Percentiles rank a stretch among this genome's conserved stretches.
Evolutionary conservation across 2,113 vertebrate species (phyloP).

Genomic region (Capreolus pygargus): DNA sequence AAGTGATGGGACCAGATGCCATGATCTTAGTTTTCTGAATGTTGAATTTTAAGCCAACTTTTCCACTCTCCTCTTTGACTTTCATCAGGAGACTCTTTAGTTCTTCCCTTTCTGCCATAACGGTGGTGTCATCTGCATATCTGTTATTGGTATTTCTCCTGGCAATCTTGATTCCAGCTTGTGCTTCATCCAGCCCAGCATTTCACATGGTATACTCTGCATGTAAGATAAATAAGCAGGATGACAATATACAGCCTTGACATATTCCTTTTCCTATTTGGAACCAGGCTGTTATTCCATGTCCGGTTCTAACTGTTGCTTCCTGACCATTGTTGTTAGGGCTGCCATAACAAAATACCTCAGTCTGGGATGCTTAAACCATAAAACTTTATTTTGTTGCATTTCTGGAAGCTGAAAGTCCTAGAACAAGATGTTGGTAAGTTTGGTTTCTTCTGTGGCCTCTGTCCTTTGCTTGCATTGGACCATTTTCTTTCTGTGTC

Average conservation of each 20-base stretch:
- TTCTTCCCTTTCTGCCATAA: not conserved
- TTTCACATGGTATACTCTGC: not conserved
- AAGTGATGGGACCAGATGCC: not conserved
- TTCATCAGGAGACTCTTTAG: not conserved
- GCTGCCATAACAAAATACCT: not conserved
- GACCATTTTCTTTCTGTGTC: not conserved
- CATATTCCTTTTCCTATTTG: not conserved
- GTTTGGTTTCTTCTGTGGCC: not conserved
- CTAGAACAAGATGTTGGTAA: not conserved
- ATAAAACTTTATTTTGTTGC: not conserved
- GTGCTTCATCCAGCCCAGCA: not conserved
- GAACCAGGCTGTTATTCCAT: not conserved
- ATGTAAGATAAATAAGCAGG: not conserved
- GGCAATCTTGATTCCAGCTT: not conserved
- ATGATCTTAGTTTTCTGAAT: not conserved
- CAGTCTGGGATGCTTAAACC: not conserved
- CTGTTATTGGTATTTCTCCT: not conserved
- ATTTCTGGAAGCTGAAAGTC: not conserved
- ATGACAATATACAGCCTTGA: not conserved
- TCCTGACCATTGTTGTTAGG: not conserved
- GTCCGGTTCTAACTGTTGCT: not conserved
- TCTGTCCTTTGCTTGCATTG: not conserved
- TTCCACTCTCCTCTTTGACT: not conserved
- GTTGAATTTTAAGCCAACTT: not conserved
- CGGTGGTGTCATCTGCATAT: not conserved